phyloP scores from a whole-genome alignment of 23 tunicate species.

The Aplidium turbinatum region DNA sequence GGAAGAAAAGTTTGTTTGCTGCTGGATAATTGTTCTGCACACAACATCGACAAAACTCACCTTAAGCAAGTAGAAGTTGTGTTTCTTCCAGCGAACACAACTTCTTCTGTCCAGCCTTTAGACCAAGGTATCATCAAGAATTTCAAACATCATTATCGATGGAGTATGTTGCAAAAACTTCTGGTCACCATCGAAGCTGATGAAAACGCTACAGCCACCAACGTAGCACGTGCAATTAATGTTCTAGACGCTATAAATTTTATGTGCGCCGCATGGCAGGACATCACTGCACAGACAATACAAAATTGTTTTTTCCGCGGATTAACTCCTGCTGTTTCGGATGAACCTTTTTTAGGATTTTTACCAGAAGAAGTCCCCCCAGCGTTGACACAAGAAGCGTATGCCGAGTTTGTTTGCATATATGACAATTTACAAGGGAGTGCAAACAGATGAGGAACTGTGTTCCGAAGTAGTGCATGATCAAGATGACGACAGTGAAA shows the following conservation, averaged over 20 bases:
- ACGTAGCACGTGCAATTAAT: conserved; percentile 20
- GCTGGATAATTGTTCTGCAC: conserved; percentile 29
- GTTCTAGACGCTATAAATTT: conserved; percentile 21
- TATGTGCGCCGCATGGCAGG: conserved; percentile 27
- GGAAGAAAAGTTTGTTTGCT: conserved; percentile 34
- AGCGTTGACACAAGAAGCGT: conserved; percentile 13
- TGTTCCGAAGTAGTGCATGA: not conserved
- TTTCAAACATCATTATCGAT: conserved; percentile 31
- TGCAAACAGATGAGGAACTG: conserved; percentile 1
- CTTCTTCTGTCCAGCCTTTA: conserved; percentile 32
- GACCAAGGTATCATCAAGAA: conserved; percentile 37
- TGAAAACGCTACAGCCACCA: conserved; percentile 25
- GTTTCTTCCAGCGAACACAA: conserved; percentile 32
- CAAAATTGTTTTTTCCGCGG: conserved; percentile 39
- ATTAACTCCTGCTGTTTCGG: conserved; percentile 30
- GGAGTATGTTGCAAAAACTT: not conserved
- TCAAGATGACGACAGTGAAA: not conserved
- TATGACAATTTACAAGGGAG: conserved; percentile 19
- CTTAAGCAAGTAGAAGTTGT: conserved; percentile 2
- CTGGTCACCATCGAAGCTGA: conserved; percentile 19
- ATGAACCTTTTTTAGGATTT: conserved; percentile 39
- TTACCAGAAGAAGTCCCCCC: conserved; percentile 14
- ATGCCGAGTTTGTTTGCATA: not conserved
- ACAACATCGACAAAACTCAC: conserved; percentile 2
- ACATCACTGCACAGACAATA: conserved; percentile 5